These are phyloP conservation scores for Chelon labrosus DNA, from an alignment of 2,797 vertebrate genomes.

Conservation along the genomic window DNA sequence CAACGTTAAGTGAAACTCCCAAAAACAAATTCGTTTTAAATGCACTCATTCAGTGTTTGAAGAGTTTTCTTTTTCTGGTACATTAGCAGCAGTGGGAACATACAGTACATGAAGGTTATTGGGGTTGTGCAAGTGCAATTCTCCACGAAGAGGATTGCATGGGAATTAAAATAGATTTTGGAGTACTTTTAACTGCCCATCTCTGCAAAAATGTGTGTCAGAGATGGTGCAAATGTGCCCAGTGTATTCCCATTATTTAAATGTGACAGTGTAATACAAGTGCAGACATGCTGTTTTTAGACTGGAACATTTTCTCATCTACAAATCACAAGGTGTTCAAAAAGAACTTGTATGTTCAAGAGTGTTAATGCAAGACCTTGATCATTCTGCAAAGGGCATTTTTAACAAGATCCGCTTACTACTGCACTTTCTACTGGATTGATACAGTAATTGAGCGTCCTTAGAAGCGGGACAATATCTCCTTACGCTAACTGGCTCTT, in stretches of 20 bases:
- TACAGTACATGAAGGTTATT: conserved; percentile 12
- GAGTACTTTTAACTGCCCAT: conserved; percentile 30
- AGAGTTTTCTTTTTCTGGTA: conserved; percentile 4
- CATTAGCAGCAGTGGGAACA: conserved; percentile 16
- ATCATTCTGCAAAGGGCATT: background rate
- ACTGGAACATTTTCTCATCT: background rate
- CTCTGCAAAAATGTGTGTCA: conserved; percentile 3
- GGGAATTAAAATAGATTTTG: conserved; percentile 22
- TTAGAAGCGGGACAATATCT: background rate
- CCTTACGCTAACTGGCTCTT: background rate
- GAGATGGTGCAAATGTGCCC: background rate
- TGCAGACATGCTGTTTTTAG: background rate
- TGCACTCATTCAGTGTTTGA: conserved; percentile 15
- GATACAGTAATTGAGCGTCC: background rate
- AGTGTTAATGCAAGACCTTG: background rate
- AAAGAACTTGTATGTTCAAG: background rate
- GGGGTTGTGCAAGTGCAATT: conserved; percentile 26
- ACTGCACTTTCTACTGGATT: background rate
- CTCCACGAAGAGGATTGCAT: conserved; percentile 14
- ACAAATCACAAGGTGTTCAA: background rate
- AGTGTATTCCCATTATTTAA: background rate
- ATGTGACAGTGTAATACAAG: too few relatives aligned
- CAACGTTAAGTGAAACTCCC: background rate
- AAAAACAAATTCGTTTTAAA: conserved; percentile 16
- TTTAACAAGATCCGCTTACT: too few relatives aligned